These are phyloP conservation scores for Pangasius krempfi DNA, from an alignment of 2,797 vertebrate genomes.

Conservation along the genomic window DNA sequence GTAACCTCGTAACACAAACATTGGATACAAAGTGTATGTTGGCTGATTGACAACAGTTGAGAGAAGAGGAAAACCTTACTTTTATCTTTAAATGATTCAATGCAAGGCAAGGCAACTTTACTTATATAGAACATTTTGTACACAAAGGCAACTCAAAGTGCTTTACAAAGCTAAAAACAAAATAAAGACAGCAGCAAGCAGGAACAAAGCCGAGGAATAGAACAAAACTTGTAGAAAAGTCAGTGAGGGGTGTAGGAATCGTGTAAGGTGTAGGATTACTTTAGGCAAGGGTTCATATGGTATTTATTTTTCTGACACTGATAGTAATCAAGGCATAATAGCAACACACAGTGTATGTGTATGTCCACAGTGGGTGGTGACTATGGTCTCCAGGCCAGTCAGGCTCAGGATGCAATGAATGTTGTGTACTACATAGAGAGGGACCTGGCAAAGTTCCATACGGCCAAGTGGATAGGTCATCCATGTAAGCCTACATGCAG, in stretches of 20 bases:
- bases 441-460: slow-evolving; percentile 88
- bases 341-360: slow-evolving; percentile 58
- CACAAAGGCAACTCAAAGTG: background rate
- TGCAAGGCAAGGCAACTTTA: background rate
- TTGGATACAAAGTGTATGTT: background rate
- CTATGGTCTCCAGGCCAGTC: slow-evolving; percentile 87
- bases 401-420: slow-evolving; percentile 89
- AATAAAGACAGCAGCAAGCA: background rate
- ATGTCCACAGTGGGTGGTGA: slow-evolving; percentile 83
- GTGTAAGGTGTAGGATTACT: background rate
- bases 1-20: background rate
- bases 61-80: background rate
- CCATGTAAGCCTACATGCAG: slow-evolving; percentile 83
- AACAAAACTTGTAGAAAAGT: background rate
- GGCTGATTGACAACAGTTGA: background rate
- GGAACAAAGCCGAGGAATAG: background rate
- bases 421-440: slow-evolving; percentile 92
- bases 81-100: background rate
- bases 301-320: background rate
- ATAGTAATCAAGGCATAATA: slow-evolving; percentile 11
- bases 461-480: slow-evolving; percentile 80
- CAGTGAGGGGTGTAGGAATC: background rate
- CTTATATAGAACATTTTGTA: background rate
- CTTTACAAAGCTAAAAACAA: background rate
- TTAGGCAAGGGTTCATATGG: background rate